Percentiles rank a stretch among this genome's conserved stretches.
Evolutionary conservation across 2,113 vertebrate genomes (phyloP).

Genomic region (Psilopsiagon aurifrons): DNA sequence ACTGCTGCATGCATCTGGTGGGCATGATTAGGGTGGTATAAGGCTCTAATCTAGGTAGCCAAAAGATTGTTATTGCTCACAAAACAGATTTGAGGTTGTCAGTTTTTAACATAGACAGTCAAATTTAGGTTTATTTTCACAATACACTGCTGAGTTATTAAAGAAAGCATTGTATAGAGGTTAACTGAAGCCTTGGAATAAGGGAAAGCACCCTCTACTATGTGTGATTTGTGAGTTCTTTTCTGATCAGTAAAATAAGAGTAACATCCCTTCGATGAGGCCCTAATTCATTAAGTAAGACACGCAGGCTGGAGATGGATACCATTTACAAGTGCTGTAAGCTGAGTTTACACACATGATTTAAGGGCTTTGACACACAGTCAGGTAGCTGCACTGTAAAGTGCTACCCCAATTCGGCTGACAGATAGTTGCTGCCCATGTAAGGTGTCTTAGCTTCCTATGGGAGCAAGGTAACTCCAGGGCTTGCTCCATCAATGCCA

Average conservation of each 20-base stretch:
- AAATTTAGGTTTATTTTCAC: conserved; percentile 1
- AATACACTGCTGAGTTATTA: not conserved
- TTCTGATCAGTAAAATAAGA: not conserved
- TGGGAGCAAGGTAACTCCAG: not conserved
- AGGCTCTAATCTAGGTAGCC: not conserved
- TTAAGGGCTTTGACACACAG: not conserved
- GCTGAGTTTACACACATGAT: rapidly evolving
- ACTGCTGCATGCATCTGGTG: not conserved
- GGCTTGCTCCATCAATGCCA: rapidly evolving
- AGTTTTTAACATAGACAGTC: not conserved
- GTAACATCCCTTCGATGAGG: not conserved
- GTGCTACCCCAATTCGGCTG: rapidly evolving
- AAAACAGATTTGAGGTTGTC: not conserved
- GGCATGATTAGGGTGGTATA: not conserved
- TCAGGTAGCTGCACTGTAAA: not conserved
- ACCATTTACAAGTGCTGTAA: rapidly evolving
- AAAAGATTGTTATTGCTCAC: not conserved
- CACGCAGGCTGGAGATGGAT: not conserved
- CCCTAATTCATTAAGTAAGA: not conserved
- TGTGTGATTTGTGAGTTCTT: not conserved
- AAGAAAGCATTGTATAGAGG: not conserved
- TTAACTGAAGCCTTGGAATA: not conserved
- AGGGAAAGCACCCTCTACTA: not conserved
- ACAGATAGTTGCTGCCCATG: not conserved
- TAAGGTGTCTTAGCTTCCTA: not conserved